Percentiles rank a stretch among this genome's conserved stretches.
These are phyloP conservation scores for Eristalinus sepulchralis DNA, from an alignment of 2,888 invertebrate species.

Conservation along the genomic window DNA sequence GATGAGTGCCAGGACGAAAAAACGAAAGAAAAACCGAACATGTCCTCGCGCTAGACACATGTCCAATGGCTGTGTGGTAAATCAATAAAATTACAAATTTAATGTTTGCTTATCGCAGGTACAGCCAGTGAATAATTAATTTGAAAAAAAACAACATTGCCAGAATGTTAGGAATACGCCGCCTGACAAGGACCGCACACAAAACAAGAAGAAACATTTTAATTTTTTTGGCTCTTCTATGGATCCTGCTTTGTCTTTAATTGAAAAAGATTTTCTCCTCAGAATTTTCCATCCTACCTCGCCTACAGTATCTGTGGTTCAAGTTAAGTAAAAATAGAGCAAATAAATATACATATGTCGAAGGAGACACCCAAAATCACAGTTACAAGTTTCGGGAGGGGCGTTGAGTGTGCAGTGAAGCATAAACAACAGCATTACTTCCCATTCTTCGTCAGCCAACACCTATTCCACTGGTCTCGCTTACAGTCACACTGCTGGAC, in stretches of 20 bases:
- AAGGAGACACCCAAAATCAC: constrained; percentile 18
- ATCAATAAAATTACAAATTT: constrained; percentile 72
- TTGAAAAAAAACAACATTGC: constrained; percentile 33
- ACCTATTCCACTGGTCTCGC: neutral
- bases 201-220: constrained; percentile 1
- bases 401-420: constrained; percentile 26
- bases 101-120: constrained; percentile 60
- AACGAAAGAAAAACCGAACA: neutral
- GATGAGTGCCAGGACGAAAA: neutral
- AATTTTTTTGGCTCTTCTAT: constrained; percentile 14
- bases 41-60: constrained; percentile 4
- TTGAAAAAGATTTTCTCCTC: constrained; percentile 53
- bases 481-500: constrained; percentile 35
- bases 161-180: constrained; percentile 36
- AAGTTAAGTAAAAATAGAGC: constrained; percentile 33
- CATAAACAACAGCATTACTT: constrained; percentile 38
- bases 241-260: constrained; percentile 30
- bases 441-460: constrained; percentile 3
- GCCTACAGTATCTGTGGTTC: constrained; percentile 37
- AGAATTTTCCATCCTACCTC: constrained; percentile 23
- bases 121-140: constrained; percentile 63
- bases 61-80: constrained; percentile 31
- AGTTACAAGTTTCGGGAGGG: neutral
- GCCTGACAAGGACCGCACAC: neutral
- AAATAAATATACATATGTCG: constrained; percentile 1